Percentiles rank a stretch among this genome's conserved stretches.
phyloP scores from a whole-genome alignment of 2,113 vertebrate species.

The Paedocypris sp. region DNA sequence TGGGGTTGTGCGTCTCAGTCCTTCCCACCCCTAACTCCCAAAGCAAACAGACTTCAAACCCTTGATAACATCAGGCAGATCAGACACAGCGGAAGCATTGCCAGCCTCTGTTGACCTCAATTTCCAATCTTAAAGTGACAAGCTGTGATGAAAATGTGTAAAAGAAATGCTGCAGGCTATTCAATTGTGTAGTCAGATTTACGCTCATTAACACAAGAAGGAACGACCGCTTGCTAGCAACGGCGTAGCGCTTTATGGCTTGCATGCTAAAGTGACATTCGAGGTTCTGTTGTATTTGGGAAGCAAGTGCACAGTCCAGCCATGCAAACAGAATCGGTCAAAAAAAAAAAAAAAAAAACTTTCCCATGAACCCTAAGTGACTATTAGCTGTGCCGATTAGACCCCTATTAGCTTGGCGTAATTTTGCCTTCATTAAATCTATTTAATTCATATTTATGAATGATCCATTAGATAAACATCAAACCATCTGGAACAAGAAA shows the following conservation, averaged over 20 bases:
- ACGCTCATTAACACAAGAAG: slow-evolving; percentile 10
- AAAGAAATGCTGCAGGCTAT: too few species aligned
- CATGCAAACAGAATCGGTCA: slow-evolving; percentile 7
- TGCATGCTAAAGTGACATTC: background rate
- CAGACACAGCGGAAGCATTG: slow-evolving; percentile 20
- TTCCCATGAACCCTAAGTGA: slow-evolving; percentile 1
- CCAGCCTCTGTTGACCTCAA: slow-evolving; percentile 22
- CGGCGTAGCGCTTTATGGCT: slow-evolving; percentile 22
- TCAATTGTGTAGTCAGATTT: slow-evolving; percentile 1
- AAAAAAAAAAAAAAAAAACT: background rate
- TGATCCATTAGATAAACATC: too few species aligned
- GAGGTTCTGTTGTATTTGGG: background rate
- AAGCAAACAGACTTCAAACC: slow-evolving; percentile 38
- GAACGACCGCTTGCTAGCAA: slow-evolving; percentile 15
- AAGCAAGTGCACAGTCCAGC: slow-evolving; percentile 5
- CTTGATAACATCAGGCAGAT: slow-evolving; percentile 35
- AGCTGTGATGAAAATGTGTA: too few species aligned
- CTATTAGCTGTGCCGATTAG: background rate
- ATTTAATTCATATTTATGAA: too few species aligned
- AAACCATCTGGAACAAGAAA: too few species aligned
- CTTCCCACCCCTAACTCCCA: slow-evolving; percentile 51
- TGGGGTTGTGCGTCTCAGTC: slow-evolving; percentile 39
- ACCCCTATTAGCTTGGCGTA: background rate
- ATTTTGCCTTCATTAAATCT: too few species aligned
- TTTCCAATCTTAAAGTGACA: slow-evolving; percentile 19